phyloP scores from a whole-genome alignment of 2,113 vertebrate genomes.

The Serinus canaria region DNA sequence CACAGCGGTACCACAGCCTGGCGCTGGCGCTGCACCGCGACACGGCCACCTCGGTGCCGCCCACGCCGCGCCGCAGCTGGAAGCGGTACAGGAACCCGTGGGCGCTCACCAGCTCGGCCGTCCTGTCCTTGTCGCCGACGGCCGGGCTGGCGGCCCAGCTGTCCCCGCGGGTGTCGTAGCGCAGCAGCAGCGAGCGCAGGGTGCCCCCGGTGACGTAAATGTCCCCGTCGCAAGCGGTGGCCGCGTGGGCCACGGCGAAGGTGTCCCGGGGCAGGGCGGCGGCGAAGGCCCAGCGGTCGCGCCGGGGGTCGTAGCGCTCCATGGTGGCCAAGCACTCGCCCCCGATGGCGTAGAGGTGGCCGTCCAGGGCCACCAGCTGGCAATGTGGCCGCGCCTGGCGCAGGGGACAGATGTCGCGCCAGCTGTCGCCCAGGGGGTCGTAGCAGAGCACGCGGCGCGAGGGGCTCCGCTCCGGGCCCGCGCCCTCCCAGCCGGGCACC shows the following conservation, averaged over 20 bases:
- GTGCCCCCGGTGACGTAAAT: slow-evolving; percentile 88
- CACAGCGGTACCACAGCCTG: slow-evolving; percentile 88
- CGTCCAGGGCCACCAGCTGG: slow-evolving; percentile 86
- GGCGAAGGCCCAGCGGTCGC: slow-evolving; percentile 74
- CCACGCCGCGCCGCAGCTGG: slow-evolving; percentile 78
- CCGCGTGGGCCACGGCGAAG: slow-evolving; percentile 88
- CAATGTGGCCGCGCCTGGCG: slow-evolving; percentile 89
- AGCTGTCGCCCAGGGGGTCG: slow-evolving; percentile 71
- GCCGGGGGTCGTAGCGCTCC: slow-evolving; percentile 86
- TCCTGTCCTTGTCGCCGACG: slow-evolving; percentile 65
- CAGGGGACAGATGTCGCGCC: slow-evolving; percentile 16
- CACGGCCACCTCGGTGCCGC: slow-evolving; percentile 68
- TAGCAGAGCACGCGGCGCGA: slow-evolving; percentile 91
- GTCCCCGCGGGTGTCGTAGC: slow-evolving; percentile 66
- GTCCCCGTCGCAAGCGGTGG: slow-evolving; percentile 79
- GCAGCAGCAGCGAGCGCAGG: slow-evolving; percentile 80
- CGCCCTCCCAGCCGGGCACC: slow-evolving; percentile 82
- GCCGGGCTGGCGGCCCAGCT: background rate
- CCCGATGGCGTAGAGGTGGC: slow-evolving; percentile 88
- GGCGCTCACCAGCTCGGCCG: slow-evolving; percentile 78
- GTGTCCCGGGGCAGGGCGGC: slow-evolving; percentile 38
- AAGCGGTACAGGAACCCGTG: slow-evolving; percentile 88
- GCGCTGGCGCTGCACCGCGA: slow-evolving; percentile 83
- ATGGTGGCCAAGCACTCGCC: slow-evolving; percentile 90
- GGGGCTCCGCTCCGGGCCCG: slow-evolving; percentile 56